Evolutionary conservation across 2,113 vertebrate genomes (phyloP).

Genomic region (Crotalus horridus): DNA sequence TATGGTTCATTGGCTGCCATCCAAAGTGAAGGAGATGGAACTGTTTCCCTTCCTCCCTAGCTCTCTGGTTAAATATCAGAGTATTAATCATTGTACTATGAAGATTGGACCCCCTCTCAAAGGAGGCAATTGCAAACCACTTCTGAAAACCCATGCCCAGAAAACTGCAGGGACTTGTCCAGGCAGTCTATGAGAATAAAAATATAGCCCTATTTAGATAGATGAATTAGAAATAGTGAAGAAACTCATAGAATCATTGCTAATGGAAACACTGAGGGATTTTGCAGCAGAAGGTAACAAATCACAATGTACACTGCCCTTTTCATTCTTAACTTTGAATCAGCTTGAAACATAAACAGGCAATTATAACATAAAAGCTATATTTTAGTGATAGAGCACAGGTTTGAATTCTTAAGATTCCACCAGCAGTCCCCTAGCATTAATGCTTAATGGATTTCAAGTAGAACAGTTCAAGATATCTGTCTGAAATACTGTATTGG

Average conservation of each 20-base stretch:
- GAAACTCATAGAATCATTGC: background rate
- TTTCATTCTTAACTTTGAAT: background rate
- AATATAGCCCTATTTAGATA: background rate
- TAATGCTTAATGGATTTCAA: background rate
- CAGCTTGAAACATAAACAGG: background rate
- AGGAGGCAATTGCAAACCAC: background rate
- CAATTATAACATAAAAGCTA: background rate
- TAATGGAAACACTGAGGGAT: background rate
- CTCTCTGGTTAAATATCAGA: background rate
- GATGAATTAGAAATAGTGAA: background rate
- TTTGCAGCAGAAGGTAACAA: background rate
- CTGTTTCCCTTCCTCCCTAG: background rate
- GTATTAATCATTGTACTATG: background rate
- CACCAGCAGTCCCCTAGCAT: background rate
- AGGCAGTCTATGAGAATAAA: background rate
- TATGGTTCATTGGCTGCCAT: background rate
- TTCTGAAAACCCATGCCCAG: background rate
- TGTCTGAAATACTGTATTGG: background rate
- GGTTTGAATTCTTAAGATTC: background rate
- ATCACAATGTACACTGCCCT: background rate
- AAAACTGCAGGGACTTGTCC: background rate
- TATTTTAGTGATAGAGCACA: background rate
- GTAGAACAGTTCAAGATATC: background rate
- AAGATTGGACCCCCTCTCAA: background rate
- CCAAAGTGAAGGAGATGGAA: background rate